Conservation (phyloP, 2,113 vertebrate species). For the Felis chaus region DNA sequence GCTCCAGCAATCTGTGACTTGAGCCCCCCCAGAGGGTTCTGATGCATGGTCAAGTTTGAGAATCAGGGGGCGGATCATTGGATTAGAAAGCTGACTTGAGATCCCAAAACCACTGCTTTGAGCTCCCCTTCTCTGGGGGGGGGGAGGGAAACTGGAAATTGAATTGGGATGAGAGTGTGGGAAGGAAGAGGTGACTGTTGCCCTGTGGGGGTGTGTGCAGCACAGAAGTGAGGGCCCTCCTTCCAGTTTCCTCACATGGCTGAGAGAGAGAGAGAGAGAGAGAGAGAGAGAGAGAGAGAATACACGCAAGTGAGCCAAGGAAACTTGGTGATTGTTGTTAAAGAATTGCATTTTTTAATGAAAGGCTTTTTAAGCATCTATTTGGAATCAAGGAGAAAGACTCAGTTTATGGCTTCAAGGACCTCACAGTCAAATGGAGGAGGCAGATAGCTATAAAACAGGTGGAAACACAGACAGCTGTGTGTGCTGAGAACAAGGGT, state of each 20-base stretch:
- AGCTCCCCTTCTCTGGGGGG: background rate
- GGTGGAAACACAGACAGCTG: background rate
- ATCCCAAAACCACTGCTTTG: background rate
- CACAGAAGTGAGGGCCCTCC: background rate
- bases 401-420: background rate
- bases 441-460: background rate
- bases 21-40: background rate
- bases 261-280: background rate
- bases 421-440: background rate
- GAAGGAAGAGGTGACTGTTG: background rate
- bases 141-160: background rate
- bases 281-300: background rate
- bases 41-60: background rate
- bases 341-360: background rate
- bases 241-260: background rate
- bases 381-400: background rate
- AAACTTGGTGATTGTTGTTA: background rate
- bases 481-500: background rate
- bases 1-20: background rate
- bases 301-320: background rate
- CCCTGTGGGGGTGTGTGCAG: no score
- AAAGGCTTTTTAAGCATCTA: background rate
- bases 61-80: background rate
- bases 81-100: background rate
- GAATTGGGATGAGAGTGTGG: background rate